Percentiles rank a stretch among this genome's conserved stretches.
These are phyloP conservation scores for Trypoxylus dichotomus DNA, from an alignment of 1,140 invertebrate genomes.

Conservation along the genomic window DNA sequence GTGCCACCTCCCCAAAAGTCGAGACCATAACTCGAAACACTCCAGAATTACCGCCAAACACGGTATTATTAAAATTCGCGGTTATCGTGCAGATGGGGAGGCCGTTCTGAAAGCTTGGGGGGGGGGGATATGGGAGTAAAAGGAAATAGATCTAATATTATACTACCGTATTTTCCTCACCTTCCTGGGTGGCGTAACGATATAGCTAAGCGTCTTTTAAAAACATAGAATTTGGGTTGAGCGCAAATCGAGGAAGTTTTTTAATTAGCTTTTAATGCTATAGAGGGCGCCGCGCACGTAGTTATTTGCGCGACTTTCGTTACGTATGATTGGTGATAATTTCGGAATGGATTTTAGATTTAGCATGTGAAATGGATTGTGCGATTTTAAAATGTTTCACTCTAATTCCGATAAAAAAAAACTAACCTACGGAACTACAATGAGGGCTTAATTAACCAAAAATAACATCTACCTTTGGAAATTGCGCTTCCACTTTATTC, in stretches of 20 bases:
- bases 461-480: too few relatives aligned
- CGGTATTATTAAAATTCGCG: constrained; percentile 2
- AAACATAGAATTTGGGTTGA: neutral
- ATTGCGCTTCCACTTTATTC: too few relatives aligned
- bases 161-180: neutral
- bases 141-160: neutral
- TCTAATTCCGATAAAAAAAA: too few relatives aligned
- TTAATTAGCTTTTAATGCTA: neutral
- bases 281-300: neutral
- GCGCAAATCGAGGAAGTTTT: neutral
- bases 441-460: too few relatives aligned
- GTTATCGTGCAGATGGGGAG: neutral
- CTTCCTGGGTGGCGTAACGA: neutral
- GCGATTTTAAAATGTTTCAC: too few relatives aligned
- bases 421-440: too few relatives aligned
- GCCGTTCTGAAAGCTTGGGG: neutral
- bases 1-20: neutral
- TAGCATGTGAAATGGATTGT: neutral
- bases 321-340: neutral
- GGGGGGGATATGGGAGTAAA: neutral
- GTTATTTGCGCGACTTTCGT: neutral
- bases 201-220: neutral
- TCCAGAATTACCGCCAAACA: neutral
- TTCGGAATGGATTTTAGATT: neutral
- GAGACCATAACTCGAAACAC: neutral